Evolutionary conservation across 2,113 vertebrate species (phyloP), one percentile per base, ranked within the genome.

Genomic region (Ginglymostoma cirratum): DNA sequence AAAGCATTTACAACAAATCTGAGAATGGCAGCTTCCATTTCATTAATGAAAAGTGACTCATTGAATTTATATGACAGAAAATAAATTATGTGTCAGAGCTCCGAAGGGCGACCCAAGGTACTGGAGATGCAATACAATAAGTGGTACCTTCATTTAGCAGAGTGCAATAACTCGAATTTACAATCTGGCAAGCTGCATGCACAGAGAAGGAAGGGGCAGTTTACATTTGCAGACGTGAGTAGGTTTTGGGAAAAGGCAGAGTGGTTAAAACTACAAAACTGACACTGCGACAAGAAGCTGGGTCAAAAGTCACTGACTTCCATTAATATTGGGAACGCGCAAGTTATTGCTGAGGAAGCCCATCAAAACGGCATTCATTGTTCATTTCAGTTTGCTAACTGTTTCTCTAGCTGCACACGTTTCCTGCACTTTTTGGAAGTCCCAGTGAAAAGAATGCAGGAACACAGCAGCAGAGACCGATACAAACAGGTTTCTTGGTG

Each of bases 11-110:
- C 52, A 95, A 72, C 45, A 52, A 72, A 95, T 95, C 45, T 76
- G 34, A 2, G 69, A 52, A 15, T 48, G 12, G 14, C 94, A 48
- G 69, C 14, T 95, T 72, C 94, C 94, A 76, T 95, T 95, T 76
- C 42, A 95, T 72, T 72, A 95, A 95, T 76, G 69, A 95, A 72
- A 95, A 95, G 67, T 95, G 69, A 48, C 94, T 70, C 67, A 70
- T 72, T 30, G 67, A 15, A 76, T 95, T 72, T 95, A 95, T 76
- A 95, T 72, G 94, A 95, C 38, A 70, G 42, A 5, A 95, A 95
- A 27, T 95, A 95, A 95, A 72, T 95, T 34, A 95, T 95, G 45
- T 48, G 72, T 52, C 14, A 19, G 23, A 69, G 69, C 12, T 67
- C 45, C 19, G 27, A 34, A 72, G 45, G 67, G 45, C 70, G 30